Percentiles rank a stretch among this genome's conserved stretches.
Conservation (phyloP, 30 jellyfish, hydroid and myxozoan species). For the Rhopilema esculentum region DNA sequence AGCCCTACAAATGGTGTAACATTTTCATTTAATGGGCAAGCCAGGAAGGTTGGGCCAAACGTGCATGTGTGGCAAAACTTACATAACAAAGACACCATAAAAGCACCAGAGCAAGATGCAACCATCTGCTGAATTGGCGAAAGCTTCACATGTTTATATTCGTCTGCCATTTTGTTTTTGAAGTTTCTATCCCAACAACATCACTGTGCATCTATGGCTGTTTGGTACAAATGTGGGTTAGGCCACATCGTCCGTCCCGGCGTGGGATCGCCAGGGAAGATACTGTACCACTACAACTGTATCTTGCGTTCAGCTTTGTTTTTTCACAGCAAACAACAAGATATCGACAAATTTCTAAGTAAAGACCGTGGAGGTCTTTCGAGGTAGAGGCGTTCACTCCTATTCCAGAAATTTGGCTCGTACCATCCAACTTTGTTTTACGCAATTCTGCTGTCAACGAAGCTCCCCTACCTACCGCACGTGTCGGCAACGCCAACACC, state of each 20-base stretch:
- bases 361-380: no score
- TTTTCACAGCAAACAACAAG: no score
- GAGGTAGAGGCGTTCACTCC: no score
- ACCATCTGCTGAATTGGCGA: conserved; percentile 96
- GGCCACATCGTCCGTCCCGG: background rate
- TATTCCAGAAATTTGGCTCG: background rate
- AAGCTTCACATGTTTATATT: conserved; percentile 20
- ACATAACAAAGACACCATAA: conserved; percentile 89
- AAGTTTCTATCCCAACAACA: background rate
- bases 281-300: no score
- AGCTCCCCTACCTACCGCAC: background rate
- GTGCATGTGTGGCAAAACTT: no score
- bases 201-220: background rate
- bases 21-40: no score
- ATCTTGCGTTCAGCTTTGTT: background rate
- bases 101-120: conserved; percentile 97
- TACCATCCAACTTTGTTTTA: background rate
- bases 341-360: no score
- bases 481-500: background rate
- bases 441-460: background rate
- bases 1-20: no score
- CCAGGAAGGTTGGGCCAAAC: no score
- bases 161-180: conserved; percentile 51
- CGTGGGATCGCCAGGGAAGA: background rate
- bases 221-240: background rate